These are phyloP conservation scores for Hippasteria phrygiana DNA, from an alignment of 53 echinoderm and acorn worm species.

Conservation along the genomic window DNA sequence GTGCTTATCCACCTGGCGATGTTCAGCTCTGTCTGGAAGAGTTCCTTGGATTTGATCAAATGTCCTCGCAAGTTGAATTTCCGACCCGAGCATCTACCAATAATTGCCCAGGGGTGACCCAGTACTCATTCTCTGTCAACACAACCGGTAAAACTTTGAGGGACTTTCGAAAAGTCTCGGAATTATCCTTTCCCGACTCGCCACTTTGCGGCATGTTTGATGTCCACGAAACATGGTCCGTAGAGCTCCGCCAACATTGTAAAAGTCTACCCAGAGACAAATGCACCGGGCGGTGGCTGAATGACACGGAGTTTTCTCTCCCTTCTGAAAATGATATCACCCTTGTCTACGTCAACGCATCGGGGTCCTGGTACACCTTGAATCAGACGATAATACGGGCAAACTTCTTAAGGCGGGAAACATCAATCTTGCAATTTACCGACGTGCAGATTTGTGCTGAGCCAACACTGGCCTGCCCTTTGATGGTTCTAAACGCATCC, in stretches of 20 bases:
- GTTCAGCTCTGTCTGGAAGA: slow-evolving; percentile 21
- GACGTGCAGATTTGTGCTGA: slow-evolving; percentile 46
- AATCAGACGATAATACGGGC: slow-evolving; percentile 31
- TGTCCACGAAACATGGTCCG: slow-evolving; percentile 7
- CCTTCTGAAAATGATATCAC: slow-evolving; percentile 13
- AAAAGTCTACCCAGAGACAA: neutral
- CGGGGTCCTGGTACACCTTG: slow-evolving; percentile 20
- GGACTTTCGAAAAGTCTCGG: neutral
- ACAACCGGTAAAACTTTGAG: neutral
- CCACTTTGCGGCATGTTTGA: slow-evolving; percentile 12
- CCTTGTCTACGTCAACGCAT: slow-evolving; percentile 37
- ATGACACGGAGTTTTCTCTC: slow-evolving; percentile 31
- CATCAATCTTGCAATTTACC: slow-evolving; percentile 3
- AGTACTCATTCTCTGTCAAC: neutral
- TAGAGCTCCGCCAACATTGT: slow-evolving; percentile 29
- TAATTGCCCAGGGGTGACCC: neutral
- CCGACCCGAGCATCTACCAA: neutral
- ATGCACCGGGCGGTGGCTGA: slow-evolving; percentile 29
- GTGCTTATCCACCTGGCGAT: neutral
- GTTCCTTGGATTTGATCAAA: slow-evolving; percentile 1
- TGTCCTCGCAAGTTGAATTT: neutral
- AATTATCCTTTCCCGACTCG: neutral
- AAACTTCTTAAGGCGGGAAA: slow-evolving; percentile 20
- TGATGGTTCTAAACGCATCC: slow-evolving; percentile 45
- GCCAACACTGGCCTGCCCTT: slow-evolving; percentile 27